Conservation (phyloP, 2,113 vertebrate genomes). For the Brevimyrus niger region DNA sequence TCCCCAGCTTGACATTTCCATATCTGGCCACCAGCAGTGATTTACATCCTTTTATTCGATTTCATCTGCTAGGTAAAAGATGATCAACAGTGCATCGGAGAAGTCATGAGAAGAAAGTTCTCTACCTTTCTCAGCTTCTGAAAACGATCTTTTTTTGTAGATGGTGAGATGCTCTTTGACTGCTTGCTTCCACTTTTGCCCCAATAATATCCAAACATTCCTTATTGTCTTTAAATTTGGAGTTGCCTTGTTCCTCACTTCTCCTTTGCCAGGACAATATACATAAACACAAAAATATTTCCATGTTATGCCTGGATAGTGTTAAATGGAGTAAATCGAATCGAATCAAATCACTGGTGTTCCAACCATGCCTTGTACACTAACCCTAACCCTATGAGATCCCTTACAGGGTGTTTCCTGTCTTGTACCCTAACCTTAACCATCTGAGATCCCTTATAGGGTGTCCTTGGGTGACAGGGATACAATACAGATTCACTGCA, state of each 20-base stretch:
- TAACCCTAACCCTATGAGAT: not conserved
- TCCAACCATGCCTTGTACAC: not conserved
- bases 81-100: not conserved
- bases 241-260: not conserved
- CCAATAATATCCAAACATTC: not conserved
- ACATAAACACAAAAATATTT: not conserved
- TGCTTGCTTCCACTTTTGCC: not conserved
- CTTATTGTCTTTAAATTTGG: not conserved
- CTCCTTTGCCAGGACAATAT: not conserved
- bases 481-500: not conserved
- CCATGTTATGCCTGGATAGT: not conserved
- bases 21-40: constrained; percentile 7
- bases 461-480: not conserved
- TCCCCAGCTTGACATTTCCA: not conserved
- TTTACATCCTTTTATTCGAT: not conserved
- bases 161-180: not conserved
- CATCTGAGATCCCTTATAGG: not conserved
- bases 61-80: not conserved
- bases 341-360: not conserved
- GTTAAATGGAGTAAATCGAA: not conserved
- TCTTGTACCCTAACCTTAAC: not conserved
- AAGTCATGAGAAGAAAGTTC: not conserved
- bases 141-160: not conserved
- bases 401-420: not conserved
- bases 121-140: not conserved